Evolutionary conservation across 1,140 invertebrate species (phyloP).

Genomic region (Plodia interpunctella): DNA sequence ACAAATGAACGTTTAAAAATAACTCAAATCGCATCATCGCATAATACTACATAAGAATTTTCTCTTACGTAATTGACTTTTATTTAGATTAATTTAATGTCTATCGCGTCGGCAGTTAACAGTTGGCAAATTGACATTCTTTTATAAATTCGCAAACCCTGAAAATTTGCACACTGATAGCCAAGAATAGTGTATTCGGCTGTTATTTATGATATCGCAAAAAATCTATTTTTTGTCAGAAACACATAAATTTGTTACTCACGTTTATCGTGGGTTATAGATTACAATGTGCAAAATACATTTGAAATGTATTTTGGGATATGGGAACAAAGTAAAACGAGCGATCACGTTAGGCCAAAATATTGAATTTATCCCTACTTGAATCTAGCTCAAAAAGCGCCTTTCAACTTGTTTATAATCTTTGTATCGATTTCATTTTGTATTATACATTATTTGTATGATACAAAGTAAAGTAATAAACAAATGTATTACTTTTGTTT

Average conservation of each 20-base stretch:
- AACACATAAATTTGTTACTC: not conserved
- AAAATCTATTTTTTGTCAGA: conserved; percentile 16
- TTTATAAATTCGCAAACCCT: not conserved
- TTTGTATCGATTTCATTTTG: conserved; percentile 16
- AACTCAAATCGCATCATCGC: conserved; percentile 20
- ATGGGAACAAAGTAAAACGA: too few species aligned
- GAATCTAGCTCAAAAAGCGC: too few species aligned
- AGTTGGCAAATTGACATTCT: conserved; percentile 24
- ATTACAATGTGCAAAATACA: too few species aligned
- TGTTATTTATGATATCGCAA: conserved; percentile 14
- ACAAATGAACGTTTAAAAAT: conserved; percentile 26
- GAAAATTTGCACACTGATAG: conserved; percentile 4
- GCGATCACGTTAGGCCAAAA: too few species aligned
- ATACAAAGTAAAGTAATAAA: too few species aligned
- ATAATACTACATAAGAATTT: conserved; percentile 31
- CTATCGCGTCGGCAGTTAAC: conserved; percentile 16
- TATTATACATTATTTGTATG: too few species aligned
- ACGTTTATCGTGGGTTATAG: too few species aligned
- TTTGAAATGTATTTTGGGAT: too few species aligned
- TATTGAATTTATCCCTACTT: too few species aligned
- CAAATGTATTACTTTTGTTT: too few species aligned
- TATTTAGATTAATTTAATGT: conserved; percentile 33
- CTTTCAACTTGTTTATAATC: not conserved
- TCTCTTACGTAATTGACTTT: conserved; percentile 25
- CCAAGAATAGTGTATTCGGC: not conserved